These are phyloP conservation scores for Tichodroma muraria DNA, from an alignment of 2,113 vertebrate species.

Conservation along the genomic window DNA sequence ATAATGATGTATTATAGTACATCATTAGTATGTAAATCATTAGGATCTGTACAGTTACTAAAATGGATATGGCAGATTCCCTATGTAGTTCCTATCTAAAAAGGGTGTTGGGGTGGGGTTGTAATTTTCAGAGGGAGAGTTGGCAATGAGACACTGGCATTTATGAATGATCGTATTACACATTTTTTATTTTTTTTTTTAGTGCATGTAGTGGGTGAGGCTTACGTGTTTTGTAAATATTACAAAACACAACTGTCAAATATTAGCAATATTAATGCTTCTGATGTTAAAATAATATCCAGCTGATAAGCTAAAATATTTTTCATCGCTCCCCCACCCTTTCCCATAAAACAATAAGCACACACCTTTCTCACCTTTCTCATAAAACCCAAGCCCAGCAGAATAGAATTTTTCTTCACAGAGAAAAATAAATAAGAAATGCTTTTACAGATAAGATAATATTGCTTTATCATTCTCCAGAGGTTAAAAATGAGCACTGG, in stretches of 20 bases:
- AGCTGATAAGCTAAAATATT: background rate
- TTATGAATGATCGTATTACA: background rate
- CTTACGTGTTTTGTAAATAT: background rate
- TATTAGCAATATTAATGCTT: background rate
- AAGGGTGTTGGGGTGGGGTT: background rate
- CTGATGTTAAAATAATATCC: background rate
- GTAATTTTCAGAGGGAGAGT: background rate
- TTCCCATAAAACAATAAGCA: background rate
- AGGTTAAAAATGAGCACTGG: background rate
- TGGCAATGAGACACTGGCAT: background rate
- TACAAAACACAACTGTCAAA: background rate
- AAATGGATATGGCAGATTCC: background rate
- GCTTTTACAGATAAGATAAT: conserved; percentile 5
- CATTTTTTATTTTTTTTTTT: background rate
- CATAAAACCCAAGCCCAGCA: background rate
- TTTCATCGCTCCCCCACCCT: background rate
- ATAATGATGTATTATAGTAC: too few relatives aligned
- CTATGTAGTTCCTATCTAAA: accelerated
- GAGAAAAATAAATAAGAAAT: background rate
- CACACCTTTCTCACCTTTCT: too few relatives aligned
- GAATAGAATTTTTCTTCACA: background rate
- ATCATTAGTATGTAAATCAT: background rate
- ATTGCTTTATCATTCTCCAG: background rate
- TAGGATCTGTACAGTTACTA: background rate
- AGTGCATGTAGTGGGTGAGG: background rate